Base-by-base conservation (phyloP, 2,888 invertebrate genomes). In the Pemphredon lugubris region DNA sequence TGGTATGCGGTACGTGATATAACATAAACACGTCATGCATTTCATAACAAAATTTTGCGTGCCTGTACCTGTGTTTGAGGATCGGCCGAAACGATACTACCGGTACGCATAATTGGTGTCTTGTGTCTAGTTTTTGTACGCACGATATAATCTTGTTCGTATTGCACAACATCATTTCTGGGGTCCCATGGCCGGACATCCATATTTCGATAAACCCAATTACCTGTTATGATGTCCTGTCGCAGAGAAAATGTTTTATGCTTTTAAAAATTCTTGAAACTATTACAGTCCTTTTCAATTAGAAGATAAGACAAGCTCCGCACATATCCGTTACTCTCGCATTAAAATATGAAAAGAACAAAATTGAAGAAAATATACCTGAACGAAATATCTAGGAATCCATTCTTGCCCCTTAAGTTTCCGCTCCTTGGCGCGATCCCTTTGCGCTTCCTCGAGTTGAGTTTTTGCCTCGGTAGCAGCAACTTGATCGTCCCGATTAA, bases 401-500 rank as follows among this genome's bases (percentile, higher is more conserved):
- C 97, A 96, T 4, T 94, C 92, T 2, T 92, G 90, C 54, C 93
- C 92, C 74, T 92, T 92, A 0, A 91, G 90, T 80, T 93, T 92
- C 2, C 96, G 91, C 68, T 94, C 94, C 83, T 94, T 94, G 0
- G 95, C 95, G 0, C 94, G 91, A 13, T 92, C 91, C 4, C 98
- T 91, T 89, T 98, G 98, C 0, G 94, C 94, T 87, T 98, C 97
- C 85, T 98, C 98, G 48, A 98, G 91, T 40, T 94, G 91, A 0
- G 96, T 97, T 91, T 98, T 98, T 86, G 97, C 96, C 65, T 96
- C 95, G 0, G 98, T 98, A 0, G 98, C 98, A 1, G 94, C 94
- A 23, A 94, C 90, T 93, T 95, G 92, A 90, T 98, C 97, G 65
- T 96, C 96, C 9, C 92, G 92, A 18, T 90, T 89, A 75, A 98